These are phyloP conservation scores for Tromatobia lineatoria DNA, from an alignment of 2,888 invertebrate species.

Conservation along the genomic window DNA sequence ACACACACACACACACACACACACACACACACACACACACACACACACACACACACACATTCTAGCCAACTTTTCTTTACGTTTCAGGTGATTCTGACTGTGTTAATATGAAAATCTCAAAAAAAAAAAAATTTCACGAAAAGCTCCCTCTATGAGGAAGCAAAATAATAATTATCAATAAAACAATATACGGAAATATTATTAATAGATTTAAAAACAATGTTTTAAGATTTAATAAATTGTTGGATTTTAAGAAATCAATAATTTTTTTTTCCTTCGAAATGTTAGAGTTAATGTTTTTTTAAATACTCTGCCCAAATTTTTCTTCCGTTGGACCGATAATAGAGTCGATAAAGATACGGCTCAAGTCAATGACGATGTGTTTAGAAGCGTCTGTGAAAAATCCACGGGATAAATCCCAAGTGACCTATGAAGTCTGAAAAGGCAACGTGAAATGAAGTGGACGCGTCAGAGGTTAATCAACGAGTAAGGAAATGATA, in stretches of 20 bases:
- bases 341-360: neutral
- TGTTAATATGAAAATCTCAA: no score
- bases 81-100: no score
- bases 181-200: neutral
- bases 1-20: no score
- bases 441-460: conserved; percentile 15
- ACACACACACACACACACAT: no score
- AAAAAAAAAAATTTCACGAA: no score
- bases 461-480: conserved; percentile 25
- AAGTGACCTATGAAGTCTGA: neutral
- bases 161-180: neutral
- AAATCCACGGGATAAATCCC: neutral
- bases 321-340: neutral
- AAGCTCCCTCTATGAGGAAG: no score
- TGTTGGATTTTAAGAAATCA: no score
- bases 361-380: neutral
- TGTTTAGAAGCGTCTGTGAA: neutral
- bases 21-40: no score
- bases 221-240: neutral
- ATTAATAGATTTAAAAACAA: neutral
- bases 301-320: neutral
- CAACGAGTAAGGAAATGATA: conserved; percentile 12
- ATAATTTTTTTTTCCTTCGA: no score
- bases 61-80: no score
- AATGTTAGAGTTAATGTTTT: no score